phyloP scores from a whole-genome alignment of 2,888 invertebrate species.

The Meandrusa payeni region DNA sequence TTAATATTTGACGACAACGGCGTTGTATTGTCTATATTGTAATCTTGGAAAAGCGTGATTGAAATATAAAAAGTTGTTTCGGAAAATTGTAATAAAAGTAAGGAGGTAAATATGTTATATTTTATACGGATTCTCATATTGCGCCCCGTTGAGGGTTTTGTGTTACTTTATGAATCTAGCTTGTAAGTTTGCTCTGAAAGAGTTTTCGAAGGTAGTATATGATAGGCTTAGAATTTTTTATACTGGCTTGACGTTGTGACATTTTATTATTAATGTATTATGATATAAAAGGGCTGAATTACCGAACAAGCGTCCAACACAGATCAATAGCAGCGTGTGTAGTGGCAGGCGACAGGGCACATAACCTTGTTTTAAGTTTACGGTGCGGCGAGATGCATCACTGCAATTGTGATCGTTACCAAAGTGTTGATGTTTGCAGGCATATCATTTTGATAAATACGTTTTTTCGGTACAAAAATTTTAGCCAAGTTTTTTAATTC shows the following conservation, averaged over 20 bases:
- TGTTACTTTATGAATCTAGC: conserved; percentile 75
- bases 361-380: conserved; percentile 50
- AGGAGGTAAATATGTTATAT: conserved; percentile 68
- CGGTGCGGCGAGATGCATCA: conserved; percentile 52
- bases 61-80: conserved; percentile 75
- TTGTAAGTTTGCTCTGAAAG: conserved; percentile 79
- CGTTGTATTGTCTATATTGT: conserved; percentile 76
- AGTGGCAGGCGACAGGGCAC: conserved; percentile 54
- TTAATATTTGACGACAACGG: conserved; percentile 68
- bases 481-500: conserved; percentile 71
- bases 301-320: conserved; percentile 67
- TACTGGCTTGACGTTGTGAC: conserved; percentile 82
- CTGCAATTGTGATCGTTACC: conserved; percentile 64
- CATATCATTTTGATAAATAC: conserved; percentile 76
- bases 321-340: conserved; percentile 73
- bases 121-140: conserved; percentile 72
- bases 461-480: conserved; percentile 73
- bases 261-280: conserved; percentile 74
- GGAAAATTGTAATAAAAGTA: conserved; percentile 78
- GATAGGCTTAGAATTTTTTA: conserved; percentile 82
- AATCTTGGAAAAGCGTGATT: conserved; percentile 67
- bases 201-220: conserved; percentile 79
- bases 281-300: conserved; percentile 57
- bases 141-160: conserved; percentile 45
- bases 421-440: conserved; percentile 76